Base-by-base conservation (phyloP, 2,113 vertebrate genomes). In the Vicugna pacos region DNA sequence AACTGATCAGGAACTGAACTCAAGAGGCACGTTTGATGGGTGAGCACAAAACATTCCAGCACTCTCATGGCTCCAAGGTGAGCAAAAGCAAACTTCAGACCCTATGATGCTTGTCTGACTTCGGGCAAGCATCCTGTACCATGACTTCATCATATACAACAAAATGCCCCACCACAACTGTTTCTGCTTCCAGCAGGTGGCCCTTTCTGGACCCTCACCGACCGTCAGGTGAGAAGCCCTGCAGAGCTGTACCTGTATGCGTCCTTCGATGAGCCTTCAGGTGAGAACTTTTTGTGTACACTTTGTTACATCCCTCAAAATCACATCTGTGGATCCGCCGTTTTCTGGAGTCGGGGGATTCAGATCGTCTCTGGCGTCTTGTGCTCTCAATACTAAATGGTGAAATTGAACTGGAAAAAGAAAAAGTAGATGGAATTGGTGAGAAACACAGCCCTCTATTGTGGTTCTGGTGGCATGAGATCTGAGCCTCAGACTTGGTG, bases 251-350 rank as follows among this genome's bases (percentile, higher is more conserved):
- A 99, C 99, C 99, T 99, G 99, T 99, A 80, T 99, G 99, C 20
- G 99, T 99, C 98, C 99, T 99, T 97, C 99, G 98, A 97, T 99
- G 99, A 98, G 99, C 99, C 98, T 99, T 99, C 99, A 99, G 98
- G 98, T 99, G 99, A 95, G 99, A 99, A 98, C 99, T 99, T 98
- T 99, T 99, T 83, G 99, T 99, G 98, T 99, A 99, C 3, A 99
- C 99, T 98, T 99, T 99, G 99, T 99, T 99, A 99, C 99, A 99
- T 94, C 99, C 99, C 96, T 99, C 99, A 94, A 99, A 99, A 98
- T 99, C 99, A 98, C 99, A 99, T 97, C 99, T 98, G 98, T 99
- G 99, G 98, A 99, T 99, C 96, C 99, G 99, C 76, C 99, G 99
- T 98, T 99, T 99, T 98, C 99, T 99, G 95, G 99, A 99, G 97